Evolutionary conservation across 1,140 invertebrate genomes (phyloP).

Genomic region (Leptestheria dahalacensis): DNA sequence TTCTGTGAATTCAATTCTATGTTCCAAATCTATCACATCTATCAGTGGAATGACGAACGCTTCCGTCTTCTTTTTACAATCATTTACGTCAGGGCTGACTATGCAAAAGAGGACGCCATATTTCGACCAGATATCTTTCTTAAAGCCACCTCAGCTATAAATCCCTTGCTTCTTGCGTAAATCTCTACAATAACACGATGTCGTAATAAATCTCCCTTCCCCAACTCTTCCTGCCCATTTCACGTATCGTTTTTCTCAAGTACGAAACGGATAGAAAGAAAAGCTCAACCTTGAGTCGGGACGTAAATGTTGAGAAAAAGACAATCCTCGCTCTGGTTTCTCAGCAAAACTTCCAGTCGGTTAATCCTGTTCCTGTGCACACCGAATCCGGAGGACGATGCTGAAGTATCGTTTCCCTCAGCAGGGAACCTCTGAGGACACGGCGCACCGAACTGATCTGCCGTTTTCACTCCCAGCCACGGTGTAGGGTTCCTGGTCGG

Average conservation of each 20-base stretch:
- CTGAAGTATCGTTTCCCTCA: slow-evolving; percentile 59
- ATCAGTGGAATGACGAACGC: too few species aligned
- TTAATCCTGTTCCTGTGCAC: slow-evolving; percentile 69
- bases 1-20: too few species aligned
- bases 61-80: too few species aligned
- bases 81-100: too few species aligned
- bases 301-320: slow-evolving; percentile 92
- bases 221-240: not conserved
- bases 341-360: slow-evolving; percentile 65
- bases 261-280: not conserved
- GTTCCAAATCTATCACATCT: too few species aligned
- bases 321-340: slow-evolving; percentile 89
- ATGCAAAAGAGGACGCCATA: too few species aligned
- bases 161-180: too few species aligned
- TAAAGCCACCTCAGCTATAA: too few species aligned
- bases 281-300: slow-evolving; percentile 33
- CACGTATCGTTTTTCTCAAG: not conserved
- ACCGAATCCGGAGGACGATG: slow-evolving; percentile 61
- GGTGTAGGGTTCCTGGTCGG: slow-evolving; percentile 77
- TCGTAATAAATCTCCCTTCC: too few species aligned
- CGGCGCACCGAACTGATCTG: slow-evolving; percentile 58
- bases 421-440: slow-evolving; percentile 73
- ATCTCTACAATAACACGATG: too few species aligned
- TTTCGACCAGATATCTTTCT: too few species aligned
- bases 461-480: slow-evolving; percentile 78